phyloP scores from a whole-genome alignment of 2,888 invertebrate species.

The Drosophila neonasuta region DNA sequence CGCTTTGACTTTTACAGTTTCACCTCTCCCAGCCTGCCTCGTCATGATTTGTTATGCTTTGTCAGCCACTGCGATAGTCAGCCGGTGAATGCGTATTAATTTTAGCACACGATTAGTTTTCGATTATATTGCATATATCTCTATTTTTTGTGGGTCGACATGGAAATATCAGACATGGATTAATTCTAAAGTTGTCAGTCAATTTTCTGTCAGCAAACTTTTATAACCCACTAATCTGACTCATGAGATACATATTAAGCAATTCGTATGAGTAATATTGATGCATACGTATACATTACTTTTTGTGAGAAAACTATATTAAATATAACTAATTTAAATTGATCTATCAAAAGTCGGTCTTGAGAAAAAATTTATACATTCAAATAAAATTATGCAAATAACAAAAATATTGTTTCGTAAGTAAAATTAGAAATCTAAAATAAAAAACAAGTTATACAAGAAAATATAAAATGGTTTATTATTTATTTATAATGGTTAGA shows the following conservation, averaged over 20 bases:
- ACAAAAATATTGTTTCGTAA: too few relatives aligned
- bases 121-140: constrained; percentile 41
- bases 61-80: constrained; percentile 37
- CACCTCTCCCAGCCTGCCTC: constrained; percentile 50
- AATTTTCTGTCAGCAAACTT: constrained; percentile 17
- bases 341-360: too few relatives aligned
- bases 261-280: constrained; percentile 15
- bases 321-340: too few relatives aligned
- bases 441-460: too few relatives aligned
- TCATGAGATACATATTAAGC: constrained; percentile 7
- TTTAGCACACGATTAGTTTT: constrained; percentile 73
- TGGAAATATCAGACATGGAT: constrained; percentile 32
- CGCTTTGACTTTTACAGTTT: constrained; percentile 64
- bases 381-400: too few relatives aligned
- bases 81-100: constrained; percentile 64
- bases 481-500: too few relatives aligned
- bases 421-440: too few relatives aligned
- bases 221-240: constrained; percentile 39
- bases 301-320: too few relatives aligned
- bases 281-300: neutral
- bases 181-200: constrained; percentile 48
- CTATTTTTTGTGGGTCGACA: constrained; percentile 20
- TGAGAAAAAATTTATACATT: too few relatives aligned
- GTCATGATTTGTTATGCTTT: constrained; percentile 72
- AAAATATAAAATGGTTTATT: too few relatives aligned